A percentile compares a stretch with the other conserved stretches of the same genome.
Evolutionary conservation across 2,113 vertebrate genomes (phyloP).

Genomic region (Calypte anna): DNA sequence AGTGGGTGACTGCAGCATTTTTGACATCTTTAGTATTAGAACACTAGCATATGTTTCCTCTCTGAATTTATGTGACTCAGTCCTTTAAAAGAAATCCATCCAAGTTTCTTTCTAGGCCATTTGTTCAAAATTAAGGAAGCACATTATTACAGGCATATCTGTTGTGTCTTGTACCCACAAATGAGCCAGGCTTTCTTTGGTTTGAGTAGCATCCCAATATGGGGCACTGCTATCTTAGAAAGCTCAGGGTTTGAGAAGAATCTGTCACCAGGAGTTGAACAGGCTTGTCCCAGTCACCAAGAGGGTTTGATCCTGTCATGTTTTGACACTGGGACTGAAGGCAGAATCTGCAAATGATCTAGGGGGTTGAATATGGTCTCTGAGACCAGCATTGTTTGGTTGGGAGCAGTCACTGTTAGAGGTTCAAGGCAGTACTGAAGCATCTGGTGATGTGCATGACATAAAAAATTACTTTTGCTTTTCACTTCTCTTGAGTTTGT

Average conservation of each 20-base stretch:
- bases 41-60: constrained; percentile 52
- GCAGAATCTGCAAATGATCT: neutral
- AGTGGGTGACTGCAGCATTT: constrained; percentile 34
- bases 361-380: neutral
- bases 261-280: neutral
- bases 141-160: neutral
- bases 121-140: neutral
- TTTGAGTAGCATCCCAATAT: neutral
- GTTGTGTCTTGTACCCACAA: neutral
- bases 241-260: neutral
- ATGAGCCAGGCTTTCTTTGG: neutral
- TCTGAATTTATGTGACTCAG: constrained; percentile 31
- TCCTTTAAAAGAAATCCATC: constrained; percentile 10
- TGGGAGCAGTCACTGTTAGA: neutral
- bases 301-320: neutral
- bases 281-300: neutral
- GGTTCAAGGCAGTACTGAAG: neutral
- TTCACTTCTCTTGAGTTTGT: neutral
- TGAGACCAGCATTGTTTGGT: accelerated
- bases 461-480: neutral
- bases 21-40: constrained; percentile 44
- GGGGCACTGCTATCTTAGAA: neutral
- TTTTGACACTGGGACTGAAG: neutral
- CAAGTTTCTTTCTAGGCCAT: constrained; percentile 14
- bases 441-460: neutral